A percentile compares a stretch with the other conserved stretches of the same genome.
Evolutionary conservation across 2,797 vertebrate genomes (phyloP).

Genomic region (Ptychadena robeensis): DNA sequence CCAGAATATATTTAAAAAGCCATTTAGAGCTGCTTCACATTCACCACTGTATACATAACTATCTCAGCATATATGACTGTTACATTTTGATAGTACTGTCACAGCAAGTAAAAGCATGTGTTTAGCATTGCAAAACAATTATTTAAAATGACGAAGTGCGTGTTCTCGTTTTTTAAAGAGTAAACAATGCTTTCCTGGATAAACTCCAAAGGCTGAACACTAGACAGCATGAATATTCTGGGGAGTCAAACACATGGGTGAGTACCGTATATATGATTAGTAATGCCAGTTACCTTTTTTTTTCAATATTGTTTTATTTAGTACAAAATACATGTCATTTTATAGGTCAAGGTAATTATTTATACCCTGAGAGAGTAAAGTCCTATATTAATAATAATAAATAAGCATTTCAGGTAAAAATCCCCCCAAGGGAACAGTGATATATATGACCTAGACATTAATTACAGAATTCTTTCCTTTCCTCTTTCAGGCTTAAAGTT

Average conservation of each 20-base stretch:
- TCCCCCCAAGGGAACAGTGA: background rate
- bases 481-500: constrained; percentile 24
- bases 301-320: constrained; percentile 3
- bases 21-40: background rate
- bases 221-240: constrained; percentile 49
- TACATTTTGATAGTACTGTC: constrained; percentile 23
- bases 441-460: background rate
- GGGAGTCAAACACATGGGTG: constrained; percentile 66
- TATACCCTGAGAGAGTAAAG: background rate
- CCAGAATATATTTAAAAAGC: background rate
- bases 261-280: constrained; percentile 62
- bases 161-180: constrained; percentile 75
- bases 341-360: background rate
- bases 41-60: constrained; percentile 9
- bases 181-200: constrained; percentile 86
- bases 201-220: constrained; percentile 72
- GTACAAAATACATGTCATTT: background rate
- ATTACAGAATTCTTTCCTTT: constrained; percentile 9
- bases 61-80: background rate
- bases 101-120: constrained; percentile 7
- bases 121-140: constrained; percentile 8
- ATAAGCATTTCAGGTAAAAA: background rate
- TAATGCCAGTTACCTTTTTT: background rate
- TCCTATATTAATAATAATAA: background rate
- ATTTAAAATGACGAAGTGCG: constrained; percentile 8